Evolutionary conservation across 2,113 vertebrate genomes (phyloP).

Genomic region (Myotis davidii): DNA sequence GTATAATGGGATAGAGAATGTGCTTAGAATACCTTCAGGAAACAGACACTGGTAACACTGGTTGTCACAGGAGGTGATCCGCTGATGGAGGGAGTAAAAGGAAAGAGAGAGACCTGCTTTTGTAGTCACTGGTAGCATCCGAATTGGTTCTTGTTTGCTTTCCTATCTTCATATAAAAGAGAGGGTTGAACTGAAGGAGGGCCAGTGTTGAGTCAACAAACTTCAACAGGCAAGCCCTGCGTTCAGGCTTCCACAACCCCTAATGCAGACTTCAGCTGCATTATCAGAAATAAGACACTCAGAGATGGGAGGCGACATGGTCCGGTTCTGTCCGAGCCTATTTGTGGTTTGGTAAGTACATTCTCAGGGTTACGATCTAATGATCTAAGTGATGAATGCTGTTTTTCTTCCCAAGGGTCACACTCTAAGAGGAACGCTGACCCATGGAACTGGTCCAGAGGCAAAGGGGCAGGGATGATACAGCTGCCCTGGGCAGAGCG

Average conservation of each 20-base stretch:
- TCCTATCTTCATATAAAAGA: background rate
- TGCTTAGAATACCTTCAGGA: background rate
- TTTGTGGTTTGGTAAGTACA: conserved; percentile 67
- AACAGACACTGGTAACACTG: background rate
- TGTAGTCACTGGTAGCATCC: background rate
- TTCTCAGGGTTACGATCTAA: conserved; percentile 36
- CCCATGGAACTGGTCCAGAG: conserved; percentile 44
- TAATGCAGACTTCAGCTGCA: background rate
- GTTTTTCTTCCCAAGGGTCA: conserved; percentile 29
- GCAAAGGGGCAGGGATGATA: background rate
- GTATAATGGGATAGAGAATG: background rate
- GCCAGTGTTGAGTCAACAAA: background rate
- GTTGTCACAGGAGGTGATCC: background rate
- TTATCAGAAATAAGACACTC: conserved; percentile 44
- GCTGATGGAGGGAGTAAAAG: background rate
- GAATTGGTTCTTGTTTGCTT: background rate
- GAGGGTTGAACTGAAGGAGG: background rate
- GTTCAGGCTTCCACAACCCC: background rate
- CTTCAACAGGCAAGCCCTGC: background rate
- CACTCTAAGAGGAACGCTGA: conserved; percentile 58
- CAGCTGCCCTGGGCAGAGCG: background rate
- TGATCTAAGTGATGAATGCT: conserved; percentile 49
- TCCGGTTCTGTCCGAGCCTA: conserved; percentile 11
- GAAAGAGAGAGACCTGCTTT: too few species aligned
- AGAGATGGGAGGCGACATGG: background rate